Percentiles rank a stretch among this genome's conserved stretches.
phyloP scores from a whole-genome alignment of 2,888 invertebrate genomes.

The Thymelicus lineola region DNA sequence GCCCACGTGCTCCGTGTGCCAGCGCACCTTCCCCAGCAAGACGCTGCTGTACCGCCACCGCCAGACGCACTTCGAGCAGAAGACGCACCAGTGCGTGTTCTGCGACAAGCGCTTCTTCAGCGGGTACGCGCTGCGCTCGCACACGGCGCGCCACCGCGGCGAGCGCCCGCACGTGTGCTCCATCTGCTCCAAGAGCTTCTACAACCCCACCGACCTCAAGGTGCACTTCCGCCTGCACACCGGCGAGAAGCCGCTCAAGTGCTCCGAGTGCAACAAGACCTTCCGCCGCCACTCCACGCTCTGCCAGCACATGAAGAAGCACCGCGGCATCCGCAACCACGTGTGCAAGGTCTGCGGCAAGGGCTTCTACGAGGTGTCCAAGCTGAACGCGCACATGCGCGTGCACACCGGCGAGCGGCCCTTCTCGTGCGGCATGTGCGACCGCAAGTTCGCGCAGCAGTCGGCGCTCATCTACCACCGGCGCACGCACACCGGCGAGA shows the following conservation, averaged over 20 bases:
- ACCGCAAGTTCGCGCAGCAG: constrained; percentile 80
- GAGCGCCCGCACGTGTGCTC: constrained; percentile 84
- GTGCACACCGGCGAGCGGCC: constrained; percentile 83
- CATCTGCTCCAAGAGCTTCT: constrained; percentile 84
- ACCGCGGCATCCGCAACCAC: constrained; percentile 80
- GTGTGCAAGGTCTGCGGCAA: constrained; percentile 75
- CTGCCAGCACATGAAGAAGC: constrained; percentile 83
- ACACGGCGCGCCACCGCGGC: constrained; percentile 80
- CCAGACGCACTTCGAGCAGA: constrained; percentile 86
- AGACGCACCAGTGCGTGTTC: constrained; percentile 77
- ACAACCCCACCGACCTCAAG: constrained; percentile 85
- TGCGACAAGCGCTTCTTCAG: constrained; percentile 82
- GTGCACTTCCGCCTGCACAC: constrained; percentile 82
- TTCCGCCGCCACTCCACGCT: constrained; percentile 81
- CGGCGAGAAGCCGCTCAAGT: constrained; percentile 80
- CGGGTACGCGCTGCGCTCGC: constrained; percentile 79
- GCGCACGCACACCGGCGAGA: constrained; percentile 82
- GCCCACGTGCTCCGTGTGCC: constrained; percentile 86
- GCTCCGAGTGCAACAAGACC: constrained; percentile 78
- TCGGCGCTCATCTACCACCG: constrained; percentile 81
- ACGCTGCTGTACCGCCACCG: constrained; percentile 86
- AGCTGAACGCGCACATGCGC: constrained; percentile 80
- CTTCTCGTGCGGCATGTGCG: constrained; percentile 77
- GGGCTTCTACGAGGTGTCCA: constrained; percentile 82
- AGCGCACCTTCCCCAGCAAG: constrained; percentile 85